Conservation (phyloP, 1,140 invertebrate species). For the Zaprionus africanus region DNA sequence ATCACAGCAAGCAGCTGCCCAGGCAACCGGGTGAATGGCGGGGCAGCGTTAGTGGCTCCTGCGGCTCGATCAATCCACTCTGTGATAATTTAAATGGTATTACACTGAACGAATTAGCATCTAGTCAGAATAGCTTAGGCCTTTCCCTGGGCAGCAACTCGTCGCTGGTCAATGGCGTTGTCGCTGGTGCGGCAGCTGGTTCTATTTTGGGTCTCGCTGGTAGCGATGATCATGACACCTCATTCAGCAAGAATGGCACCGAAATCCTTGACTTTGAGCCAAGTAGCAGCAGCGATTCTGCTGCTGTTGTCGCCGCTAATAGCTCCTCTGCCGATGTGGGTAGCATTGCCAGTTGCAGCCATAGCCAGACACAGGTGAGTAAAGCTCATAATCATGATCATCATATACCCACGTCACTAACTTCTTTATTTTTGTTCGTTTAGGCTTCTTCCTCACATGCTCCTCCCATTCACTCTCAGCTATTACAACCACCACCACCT, state of each 20-base stretch:
- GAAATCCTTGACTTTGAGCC: conserved; percentile 85
- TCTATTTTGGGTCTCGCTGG: conserved; percentile 64
- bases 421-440: not conserved
- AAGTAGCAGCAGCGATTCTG: conserved; percentile 26
- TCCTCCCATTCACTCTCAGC: conserved; percentile 44
- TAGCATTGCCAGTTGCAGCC: conserved; percentile 42
- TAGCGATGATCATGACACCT: conserved; percentile 84
- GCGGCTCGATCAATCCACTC: conserved; percentile 80
- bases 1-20: conserved; percentile 68
- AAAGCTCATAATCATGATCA: not conserved
- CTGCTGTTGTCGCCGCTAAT: not conserved
- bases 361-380: conserved; percentile 51
- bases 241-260: conserved; percentile 87
- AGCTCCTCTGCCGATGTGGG: conserved; percentile 28
- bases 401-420: not conserved
- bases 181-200: conserved; percentile 67
- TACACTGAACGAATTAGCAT: conserved; percentile 84
- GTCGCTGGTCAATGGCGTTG: conserved; percentile 78
- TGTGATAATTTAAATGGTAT: conserved; percentile 84
- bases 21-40: conserved; percentile 66
- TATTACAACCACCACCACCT: conserved; percentile 55
- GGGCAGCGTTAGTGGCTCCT: conserved; percentile 57
- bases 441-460: conserved; percentile 40
- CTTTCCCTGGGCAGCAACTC: conserved; percentile 72
- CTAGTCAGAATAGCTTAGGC: conserved; percentile 84